phyloP scores from a whole-genome alignment of 1,140 invertebrate species.

The Sitophilus oryzae region DNA sequence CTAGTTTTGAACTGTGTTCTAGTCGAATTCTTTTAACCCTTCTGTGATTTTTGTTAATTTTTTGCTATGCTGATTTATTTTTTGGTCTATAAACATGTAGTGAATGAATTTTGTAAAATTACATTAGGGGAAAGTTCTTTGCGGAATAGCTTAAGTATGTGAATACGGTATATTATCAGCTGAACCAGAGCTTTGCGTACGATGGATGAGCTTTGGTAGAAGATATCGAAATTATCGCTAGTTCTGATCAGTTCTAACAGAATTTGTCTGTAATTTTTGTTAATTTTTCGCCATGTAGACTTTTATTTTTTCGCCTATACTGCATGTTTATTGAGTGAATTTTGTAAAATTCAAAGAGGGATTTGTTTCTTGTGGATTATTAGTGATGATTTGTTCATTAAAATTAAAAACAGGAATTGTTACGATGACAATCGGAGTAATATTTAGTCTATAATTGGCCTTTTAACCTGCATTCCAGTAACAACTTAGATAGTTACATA shows the following conservation, averaged over 20 bases:
- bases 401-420: conserved; percentile 56
- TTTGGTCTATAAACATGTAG: not conserved
- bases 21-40: no score
- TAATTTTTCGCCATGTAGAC: no score
- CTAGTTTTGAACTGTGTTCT: no score
- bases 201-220: conserved; percentile 11
- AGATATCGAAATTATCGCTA: not conserved
- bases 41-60: no score
- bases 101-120: not conserved
- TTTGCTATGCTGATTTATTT: no score
- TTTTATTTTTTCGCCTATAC: no score
- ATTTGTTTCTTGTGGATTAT: conserved; percentile 14
- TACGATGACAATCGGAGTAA: conserved; percentile 63
- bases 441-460: conserved; percentile 68
- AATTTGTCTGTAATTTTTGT: no score
- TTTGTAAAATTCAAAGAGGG: not conserved
- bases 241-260: no score
- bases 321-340: not conserved
- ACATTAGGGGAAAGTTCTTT: not conserved
- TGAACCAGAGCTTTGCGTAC: not conserved
- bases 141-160: no score
- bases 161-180: no score
- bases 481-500: no score
- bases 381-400: conserved; percentile 1
- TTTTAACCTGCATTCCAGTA: no score